These are phyloP conservation scores for Porites lutea DNA, from an alignment of 64 coral and sea anemone genomes.

Conservation along the genomic window DNA sequence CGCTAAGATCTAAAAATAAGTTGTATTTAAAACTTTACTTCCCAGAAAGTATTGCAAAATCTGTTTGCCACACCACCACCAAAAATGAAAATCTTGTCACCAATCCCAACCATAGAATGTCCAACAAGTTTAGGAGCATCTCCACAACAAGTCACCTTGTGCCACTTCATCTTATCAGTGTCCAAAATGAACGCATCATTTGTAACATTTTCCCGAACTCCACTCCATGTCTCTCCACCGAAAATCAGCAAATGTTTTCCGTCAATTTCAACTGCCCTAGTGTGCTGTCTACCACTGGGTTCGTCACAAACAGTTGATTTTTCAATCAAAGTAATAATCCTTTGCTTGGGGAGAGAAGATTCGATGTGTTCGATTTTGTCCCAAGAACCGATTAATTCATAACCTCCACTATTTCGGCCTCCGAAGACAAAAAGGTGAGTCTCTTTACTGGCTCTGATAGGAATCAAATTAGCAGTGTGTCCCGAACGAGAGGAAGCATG, in stretches of 20 bases:
- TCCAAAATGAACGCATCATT: conserved; percentile 88
- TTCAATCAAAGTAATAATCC: conserved; percentile 52
- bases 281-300: conserved; percentile 85
- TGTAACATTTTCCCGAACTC: conserved; percentile 94
- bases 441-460: conserved; percentile 69
- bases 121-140: conserved; percentile 85
- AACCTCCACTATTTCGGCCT: conserved; percentile 87
- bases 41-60: conserved; percentile 69
- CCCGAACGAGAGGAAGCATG: conserved; percentile 85
- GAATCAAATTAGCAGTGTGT: conserved; percentile 85
- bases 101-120: conserved; percentile 76
- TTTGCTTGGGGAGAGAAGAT: conserved; percentile 43
- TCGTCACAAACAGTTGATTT: conserved; percentile 75
- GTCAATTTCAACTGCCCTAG: conserved; percentile 57
- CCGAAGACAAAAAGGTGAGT: conserved; percentile 87
- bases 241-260: conserved; percentile 81
- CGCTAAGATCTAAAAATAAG: no score
- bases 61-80: conserved; percentile 78
- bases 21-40: no score
- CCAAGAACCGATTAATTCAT: conserved; percentile 81
- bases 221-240: conserved; percentile 96
- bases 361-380: conserved; percentile 40
- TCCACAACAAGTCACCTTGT: conserved; percentile 9
- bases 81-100: conserved; percentile 78
- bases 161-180: conserved; percentile 73